Percentiles rank a stretch among this genome's conserved stretches.
These are phyloP conservation scores for Palythoa grandiflora DNA, from an alignment of 92 coral and sea anemone species.

Conservation along the genomic window DNA sequence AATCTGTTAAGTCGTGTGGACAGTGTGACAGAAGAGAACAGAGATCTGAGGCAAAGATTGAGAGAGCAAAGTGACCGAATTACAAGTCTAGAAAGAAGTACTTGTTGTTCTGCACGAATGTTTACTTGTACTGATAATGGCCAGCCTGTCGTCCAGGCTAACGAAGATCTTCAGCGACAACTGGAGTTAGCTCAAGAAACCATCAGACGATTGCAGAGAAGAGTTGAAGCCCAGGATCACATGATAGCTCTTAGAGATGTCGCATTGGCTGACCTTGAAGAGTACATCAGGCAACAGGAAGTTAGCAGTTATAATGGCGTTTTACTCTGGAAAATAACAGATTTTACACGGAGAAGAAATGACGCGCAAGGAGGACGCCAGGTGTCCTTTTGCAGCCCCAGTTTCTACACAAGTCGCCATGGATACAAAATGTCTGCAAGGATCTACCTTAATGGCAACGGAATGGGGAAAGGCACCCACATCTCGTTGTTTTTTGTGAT, in stretches of 20 bases:
- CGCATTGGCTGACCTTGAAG: slow-evolving; percentile 48
- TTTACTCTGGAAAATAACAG: slow-evolving; percentile 50
- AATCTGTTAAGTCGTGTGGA: too few relatives aligned
- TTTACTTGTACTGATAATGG: too few relatives aligned
- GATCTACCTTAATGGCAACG: not conserved
- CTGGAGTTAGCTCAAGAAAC: not conserved
- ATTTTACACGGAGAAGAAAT: slow-evolving; percentile 43
- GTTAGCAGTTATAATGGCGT: slow-evolving; percentile 42
- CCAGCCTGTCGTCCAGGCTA: too few relatives aligned
- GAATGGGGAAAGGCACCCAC: not conserved
- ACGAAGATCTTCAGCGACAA: too few relatives aligned
- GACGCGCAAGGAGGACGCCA: slow-evolving; percentile 15
- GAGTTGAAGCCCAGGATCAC: slow-evolving; percentile 40
- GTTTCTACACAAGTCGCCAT: not conserved
- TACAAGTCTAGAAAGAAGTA: too few relatives aligned
- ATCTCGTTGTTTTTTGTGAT: not conserved
- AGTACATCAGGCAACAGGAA: slow-evolving; percentile 43
- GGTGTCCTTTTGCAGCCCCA: slow-evolving; percentile 49
- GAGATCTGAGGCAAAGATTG: too few relatives aligned
- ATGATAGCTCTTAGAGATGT: slow-evolving; percentile 47
- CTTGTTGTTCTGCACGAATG: too few relatives aligned
- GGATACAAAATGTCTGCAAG: not conserved
- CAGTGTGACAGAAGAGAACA: too few relatives aligned
- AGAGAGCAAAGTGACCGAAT: too few relatives aligned
- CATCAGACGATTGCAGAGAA: not conserved